Conservation (phyloP, 2,113 vertebrate species). For the Hydrochoerus hydrochaeris region DNA sequence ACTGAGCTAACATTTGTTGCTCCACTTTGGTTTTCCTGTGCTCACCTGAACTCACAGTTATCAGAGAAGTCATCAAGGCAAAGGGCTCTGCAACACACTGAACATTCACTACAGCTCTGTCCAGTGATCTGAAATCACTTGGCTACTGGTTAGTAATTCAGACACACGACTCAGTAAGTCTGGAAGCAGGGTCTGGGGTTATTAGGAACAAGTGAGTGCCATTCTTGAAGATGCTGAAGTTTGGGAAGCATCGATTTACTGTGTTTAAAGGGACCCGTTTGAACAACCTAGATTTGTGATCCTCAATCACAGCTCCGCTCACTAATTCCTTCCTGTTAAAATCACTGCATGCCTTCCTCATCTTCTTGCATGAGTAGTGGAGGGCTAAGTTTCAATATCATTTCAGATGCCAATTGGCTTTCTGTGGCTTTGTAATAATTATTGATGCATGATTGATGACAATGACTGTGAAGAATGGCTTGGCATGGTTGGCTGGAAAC, state of each 20-base stretch:
- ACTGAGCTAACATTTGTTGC: not conserved
- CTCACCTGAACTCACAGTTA: fast-evolving
- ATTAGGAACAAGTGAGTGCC: fast-evolving
- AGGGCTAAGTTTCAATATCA: not conserved
- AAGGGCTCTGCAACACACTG: fast-evolving
- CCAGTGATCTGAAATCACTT: fast-evolving
- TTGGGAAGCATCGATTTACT: not conserved
- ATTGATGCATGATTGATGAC: not conserved
- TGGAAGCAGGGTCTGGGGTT: not conserved
- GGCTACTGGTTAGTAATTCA: not conserved
- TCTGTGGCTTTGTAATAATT: not conserved
- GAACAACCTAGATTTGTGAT: not conserved
- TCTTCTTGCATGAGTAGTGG: not conserved
- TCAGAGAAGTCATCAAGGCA: fast-evolving
- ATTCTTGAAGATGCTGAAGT: fast-evolving
- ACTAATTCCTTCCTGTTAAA: not conserved
- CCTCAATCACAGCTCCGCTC: not conserved
- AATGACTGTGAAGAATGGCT: not conserved
- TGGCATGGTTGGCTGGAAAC: not conserved
- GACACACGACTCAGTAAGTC: not conserved
- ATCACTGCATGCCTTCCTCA: not conserved
- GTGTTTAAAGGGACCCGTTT: not conserved
- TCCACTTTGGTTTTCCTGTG: fast-evolving
- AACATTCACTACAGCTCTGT: fast-evolving
- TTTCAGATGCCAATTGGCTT: not conserved